Evolutionary conservation across 2,797 vertebrate species (phyloP), one percentile per base, ranked within the genome.

Genomic region (Neostethus bicornis): DNA sequence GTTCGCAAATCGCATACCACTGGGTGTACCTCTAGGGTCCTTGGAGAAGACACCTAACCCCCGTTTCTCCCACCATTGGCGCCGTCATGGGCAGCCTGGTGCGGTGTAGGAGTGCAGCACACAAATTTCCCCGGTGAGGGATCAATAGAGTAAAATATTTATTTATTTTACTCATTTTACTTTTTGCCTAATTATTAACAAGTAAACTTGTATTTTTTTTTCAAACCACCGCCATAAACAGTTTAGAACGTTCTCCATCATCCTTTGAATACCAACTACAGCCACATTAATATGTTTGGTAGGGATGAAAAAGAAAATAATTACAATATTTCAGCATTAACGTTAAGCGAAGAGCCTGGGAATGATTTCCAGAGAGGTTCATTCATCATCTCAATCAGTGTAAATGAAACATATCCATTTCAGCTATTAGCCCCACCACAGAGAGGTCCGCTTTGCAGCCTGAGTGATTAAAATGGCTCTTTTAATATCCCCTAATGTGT

Each of bases 401-500:
- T 77, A 83, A 87, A 86, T 89, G 70, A 90, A 90, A 90, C 80
- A 61, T 87, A 89, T 90, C 85, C 85, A 90, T 79, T 86, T 83
- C 74, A 73, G 67, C 85, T 81, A 83, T 90, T 89, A 86, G 79
- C 69, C 77, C 57, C 60, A 76, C 72, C 61, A 60, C 47, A 5
- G 34, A 85, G 82, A 75, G 78, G 85, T 86, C 80, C 58, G 56
- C 70, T 87, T 87, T 90, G 84, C 73, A 87, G 87, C 80, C 83
- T 75, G 77, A 85, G 80, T 90, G 86, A 91, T 91, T 89, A 88
- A 85, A 91, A 88, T 80, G 73, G 80, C 84, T 85, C 87, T 90
- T 86, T 87, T 91, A 90, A 91, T 91, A 89, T 89, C 84, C 86
- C 65, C 76, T 91, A 90, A 91, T 91, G 86, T 85, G 78, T 89